These are phyloP conservation scores for Eristalinus sepulchralis DNA, from an alignment of 2,888 invertebrate genomes.

Conservation along the genomic window DNA sequence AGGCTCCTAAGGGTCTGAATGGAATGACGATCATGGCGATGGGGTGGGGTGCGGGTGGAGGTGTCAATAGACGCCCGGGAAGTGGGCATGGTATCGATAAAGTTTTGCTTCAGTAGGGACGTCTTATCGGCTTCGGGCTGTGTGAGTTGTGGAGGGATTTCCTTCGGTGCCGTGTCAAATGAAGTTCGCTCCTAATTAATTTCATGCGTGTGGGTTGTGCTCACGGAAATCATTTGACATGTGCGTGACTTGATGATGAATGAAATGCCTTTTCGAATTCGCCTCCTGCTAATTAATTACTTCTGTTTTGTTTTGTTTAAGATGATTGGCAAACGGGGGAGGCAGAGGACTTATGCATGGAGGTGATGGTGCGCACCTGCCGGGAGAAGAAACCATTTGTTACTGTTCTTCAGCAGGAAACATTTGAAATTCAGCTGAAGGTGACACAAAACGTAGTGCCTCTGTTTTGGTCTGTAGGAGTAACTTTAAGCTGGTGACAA, in stretches of 20 bases:
- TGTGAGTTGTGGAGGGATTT: background rate
- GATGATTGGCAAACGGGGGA: background rate
- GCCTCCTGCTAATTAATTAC: background rate
- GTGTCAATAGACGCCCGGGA: background rate
- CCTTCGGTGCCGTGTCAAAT: background rate
- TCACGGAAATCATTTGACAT: background rate
- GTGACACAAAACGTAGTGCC: background rate
- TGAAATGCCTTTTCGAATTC: background rate
- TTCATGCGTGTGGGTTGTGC: slow-evolving; percentile 33
- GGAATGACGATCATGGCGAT: slow-evolving; percentile 13
- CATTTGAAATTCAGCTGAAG: background rate
- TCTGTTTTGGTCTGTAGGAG: too few relatives aligned
- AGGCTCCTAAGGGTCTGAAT: slow-evolving; percentile 29
- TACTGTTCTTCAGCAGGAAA: background rate
- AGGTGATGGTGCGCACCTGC: background rate
- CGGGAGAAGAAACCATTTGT: background rate
- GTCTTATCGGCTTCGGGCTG: background rate
- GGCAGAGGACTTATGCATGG: too few relatives aligned
- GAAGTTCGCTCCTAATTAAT: slow-evolving; percentile 41
- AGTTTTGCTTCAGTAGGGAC: background rate
- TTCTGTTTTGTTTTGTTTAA: background rate
- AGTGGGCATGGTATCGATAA: background rate
- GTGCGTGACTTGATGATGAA: background rate
- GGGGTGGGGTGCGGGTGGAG: too few relatives aligned
- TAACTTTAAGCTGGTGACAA: too few relatives aligned